phyloP scores from a whole-genome alignment of 2,797 vertebrate genomes.

The Bucorvus abyssinicus region DNA sequence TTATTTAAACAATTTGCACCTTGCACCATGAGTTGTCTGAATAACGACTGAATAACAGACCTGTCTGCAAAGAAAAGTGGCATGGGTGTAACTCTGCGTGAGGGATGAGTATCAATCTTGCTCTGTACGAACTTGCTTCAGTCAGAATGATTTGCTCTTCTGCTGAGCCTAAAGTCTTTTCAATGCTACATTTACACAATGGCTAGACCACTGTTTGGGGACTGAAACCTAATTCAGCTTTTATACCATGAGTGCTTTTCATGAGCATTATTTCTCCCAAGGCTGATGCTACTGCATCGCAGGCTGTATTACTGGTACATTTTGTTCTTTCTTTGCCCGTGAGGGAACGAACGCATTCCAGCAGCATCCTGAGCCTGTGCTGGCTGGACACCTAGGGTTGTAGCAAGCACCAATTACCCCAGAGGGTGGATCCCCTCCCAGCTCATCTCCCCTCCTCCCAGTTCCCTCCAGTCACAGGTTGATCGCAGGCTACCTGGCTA shows the following conservation, averaged over 20 bases:
- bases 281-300: background rate
- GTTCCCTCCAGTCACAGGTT: background rate
- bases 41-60: background rate
- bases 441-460: background rate
- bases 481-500: background rate
- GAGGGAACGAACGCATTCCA: background rate
- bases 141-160: background rate
- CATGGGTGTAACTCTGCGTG: background rate
- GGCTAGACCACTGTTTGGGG: background rate
- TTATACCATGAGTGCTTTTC: background rate
- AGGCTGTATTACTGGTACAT: background rate
- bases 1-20: background rate
- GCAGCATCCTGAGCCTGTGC: background rate
- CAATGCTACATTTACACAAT: background rate
- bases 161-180: background rate
- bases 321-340: background rate
- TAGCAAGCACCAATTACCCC: background rate
- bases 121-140: background rate
- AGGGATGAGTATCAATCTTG: background rate
- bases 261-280: background rate
- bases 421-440: accelerated
- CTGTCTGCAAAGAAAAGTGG: background rate
- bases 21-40: background rate
- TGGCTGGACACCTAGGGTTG: background rate
- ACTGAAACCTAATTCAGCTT: background rate